Conservation (phyloP, 2,113 vertebrate genomes). For the Abramis brama region DNA sequence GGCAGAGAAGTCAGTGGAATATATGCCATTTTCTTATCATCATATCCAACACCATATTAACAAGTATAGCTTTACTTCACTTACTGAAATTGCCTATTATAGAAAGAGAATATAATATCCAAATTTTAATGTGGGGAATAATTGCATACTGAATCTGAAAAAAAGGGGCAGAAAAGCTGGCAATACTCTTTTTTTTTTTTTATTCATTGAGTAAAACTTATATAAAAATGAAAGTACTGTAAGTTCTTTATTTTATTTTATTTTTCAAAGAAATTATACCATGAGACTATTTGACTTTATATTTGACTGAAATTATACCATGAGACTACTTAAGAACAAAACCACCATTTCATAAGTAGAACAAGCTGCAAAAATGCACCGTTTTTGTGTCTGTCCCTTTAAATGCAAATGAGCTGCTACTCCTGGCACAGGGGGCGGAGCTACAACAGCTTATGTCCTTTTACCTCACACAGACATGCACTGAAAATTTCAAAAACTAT, state of each 20-base stretch:
- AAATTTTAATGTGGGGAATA: neutral
- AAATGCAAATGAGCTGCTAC: too few species aligned
- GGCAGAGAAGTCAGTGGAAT: slow-evolving; percentile 14
- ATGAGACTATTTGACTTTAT: too few species aligned
- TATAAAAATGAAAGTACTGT: too few species aligned
- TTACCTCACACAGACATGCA: too few species aligned
- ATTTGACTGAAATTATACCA: too few species aligned
- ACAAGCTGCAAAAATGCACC: neutral
- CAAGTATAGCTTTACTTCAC: slow-evolving; percentile 10
- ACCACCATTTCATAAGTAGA: neutral
- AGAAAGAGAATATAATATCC: neutral
- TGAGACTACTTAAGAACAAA: neutral
- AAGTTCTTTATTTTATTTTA: too few species aligned
- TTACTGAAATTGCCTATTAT: slow-evolving; percentile 25
- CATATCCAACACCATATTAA: slow-evolving; percentile 17
- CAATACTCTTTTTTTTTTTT: neutral
- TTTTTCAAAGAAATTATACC: too few species aligned
- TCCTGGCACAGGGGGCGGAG: too few species aligned
- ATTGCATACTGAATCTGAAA: neutral
- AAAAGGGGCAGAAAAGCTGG: neutral
- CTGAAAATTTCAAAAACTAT: too few species aligned
- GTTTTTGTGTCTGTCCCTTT: too few species aligned
- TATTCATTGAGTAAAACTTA: too few species aligned
- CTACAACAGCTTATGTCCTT: too few species aligned
- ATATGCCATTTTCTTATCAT: neutral